Base-by-base conservation (phyloP, 2,113 vertebrate genomes). In the human (Homo sapiens) region DNA sequence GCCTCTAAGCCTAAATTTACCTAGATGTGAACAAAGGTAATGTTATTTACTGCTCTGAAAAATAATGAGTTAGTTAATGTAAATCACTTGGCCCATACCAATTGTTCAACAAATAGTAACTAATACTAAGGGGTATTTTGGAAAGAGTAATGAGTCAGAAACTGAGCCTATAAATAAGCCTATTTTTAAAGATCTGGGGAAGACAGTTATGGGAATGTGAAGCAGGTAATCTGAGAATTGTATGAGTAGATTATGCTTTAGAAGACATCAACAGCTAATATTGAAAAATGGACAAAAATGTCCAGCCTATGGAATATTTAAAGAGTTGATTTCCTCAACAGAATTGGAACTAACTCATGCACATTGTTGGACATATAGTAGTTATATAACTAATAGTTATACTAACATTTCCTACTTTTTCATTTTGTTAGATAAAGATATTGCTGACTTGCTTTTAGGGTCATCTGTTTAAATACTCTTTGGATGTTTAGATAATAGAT, bases 81-180 rank as follows among this genome's bases (percentile, higher is more conserved):
- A 73, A 90, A 73, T 78, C 88, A 93, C 13, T 35, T 80, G 38
- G 5, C 5, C 35, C 43, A n/a, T 55, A 86, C 8, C 38, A 35
- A 90, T 20, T 90, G 11, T 90, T 98, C 48, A 93, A 35, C 88
- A 87, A 59, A 87, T 43, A 90, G 61, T 66, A 90, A 88, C 75
- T 76, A 68, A 84, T 88, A 79, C n/a, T 57, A 81, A 80, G 5
- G 35, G 20, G 23, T 57, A 79, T 94, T 90, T 96, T 64, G 84
- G 80, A 79, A 90, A 87, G 30, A 72, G 40, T 66, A 81, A 81
- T 76, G 8, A 66, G 7, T 79, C 73, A 86, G 59, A 81, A 90
- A 88, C 10, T 2, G 50, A 84, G 59, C 35, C 48, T 92, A 3
- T 43, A 96, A 78, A 76, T 45, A 1, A 95, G 22, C 5, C 59